Evolutionary conservation across 2,888 invertebrate genomes (phyloP).

Genomic region (Pterostichus niger): DNA sequence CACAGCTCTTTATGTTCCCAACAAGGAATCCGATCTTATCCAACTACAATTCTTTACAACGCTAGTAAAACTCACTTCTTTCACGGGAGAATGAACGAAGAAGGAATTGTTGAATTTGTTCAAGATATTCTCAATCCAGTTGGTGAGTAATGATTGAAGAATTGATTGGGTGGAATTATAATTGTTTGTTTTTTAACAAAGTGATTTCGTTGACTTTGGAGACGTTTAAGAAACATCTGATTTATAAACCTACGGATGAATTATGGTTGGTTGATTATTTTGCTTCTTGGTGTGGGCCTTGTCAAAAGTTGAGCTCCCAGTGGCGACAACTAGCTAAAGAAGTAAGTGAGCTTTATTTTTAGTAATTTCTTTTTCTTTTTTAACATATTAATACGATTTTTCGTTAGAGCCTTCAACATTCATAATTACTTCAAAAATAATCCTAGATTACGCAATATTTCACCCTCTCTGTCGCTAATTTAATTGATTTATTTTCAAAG

Average conservation of each 20-base stretch:
- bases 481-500: conserved; percentile 73
- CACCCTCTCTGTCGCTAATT: too few relatives aligned
- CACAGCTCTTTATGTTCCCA: conserved; percentile 80
- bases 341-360: conserved; percentile 70
- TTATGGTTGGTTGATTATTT: conserved; percentile 86
- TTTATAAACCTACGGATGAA: conserved; percentile 78
- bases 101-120: conserved; percentile 83
- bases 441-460: too few relatives aligned
- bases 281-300: conserved; percentile 88
- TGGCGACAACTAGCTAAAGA: conserved; percentile 83
- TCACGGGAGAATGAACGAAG: conserved; percentile 81
- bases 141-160: conserved; percentile 73
- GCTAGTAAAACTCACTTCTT: conserved; percentile 79
- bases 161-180: conserved; percentile 67
- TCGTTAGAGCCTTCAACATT: too few relatives aligned
- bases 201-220: conserved; percentile 80
- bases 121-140: conserved; percentile 79
- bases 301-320: conserved; percentile 84
- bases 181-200: conserved; percentile 57
- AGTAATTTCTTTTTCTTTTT: too few relatives aligned
- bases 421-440: too few relatives aligned
- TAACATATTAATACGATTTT: too few relatives aligned
- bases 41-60: conserved; percentile 85
- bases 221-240: conserved; percentile 79
- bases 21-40: conserved; percentile 83